Percentiles rank a stretch among this genome's conserved stretches.
Conservation (phyloP, 2,888 invertebrate species). For the Agonum fuliginosum region DNA sequence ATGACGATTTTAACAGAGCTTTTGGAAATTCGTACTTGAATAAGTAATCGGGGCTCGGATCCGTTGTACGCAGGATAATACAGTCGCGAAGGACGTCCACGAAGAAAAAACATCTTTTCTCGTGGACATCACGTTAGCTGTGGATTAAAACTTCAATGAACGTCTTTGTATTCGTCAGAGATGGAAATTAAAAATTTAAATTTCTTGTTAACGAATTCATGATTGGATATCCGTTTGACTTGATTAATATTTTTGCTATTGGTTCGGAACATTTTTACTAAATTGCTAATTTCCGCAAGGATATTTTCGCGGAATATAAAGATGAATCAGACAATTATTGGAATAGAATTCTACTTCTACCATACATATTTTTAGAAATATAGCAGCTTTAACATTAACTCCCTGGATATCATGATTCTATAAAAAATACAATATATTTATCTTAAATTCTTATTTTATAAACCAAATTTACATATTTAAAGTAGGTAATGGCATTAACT, state of each 20-base stretch:
- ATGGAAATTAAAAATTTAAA: conserved; percentile 47
- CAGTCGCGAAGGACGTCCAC: conserved; percentile 9
- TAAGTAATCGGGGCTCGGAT: conserved; percentile 48
- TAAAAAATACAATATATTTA: no score
- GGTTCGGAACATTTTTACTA: conserved; percentile 16
- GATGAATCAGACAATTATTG: no score
- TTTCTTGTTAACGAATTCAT: conserved; percentile 42
- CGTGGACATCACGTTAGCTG: conserved; percentile 4
- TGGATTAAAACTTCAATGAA: conserved; percentile 37
- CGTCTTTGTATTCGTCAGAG: conserved; percentile 33
- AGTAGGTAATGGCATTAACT: no score
- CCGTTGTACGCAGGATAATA: conserved; percentile 9
- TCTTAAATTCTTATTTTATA: no score
- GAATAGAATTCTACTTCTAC: not conserved
- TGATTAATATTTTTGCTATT: conserved; percentile 35
- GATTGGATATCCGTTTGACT: conserved; percentile 32
- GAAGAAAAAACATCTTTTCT: not conserved
- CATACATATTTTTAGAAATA: no score
- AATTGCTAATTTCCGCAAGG: conserved; percentile 25
- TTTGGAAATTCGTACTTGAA: conserved; percentile 57
- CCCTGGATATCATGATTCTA: no score
- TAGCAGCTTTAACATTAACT: no score
- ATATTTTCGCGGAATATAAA: no score
- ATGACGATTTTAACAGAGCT: conserved; percentile 54
- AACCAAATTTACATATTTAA: no score